Evolutionary conservation across 1,140 invertebrate genomes (phyloP).

Genomic region (Hycleus phaleratus): DNA sequence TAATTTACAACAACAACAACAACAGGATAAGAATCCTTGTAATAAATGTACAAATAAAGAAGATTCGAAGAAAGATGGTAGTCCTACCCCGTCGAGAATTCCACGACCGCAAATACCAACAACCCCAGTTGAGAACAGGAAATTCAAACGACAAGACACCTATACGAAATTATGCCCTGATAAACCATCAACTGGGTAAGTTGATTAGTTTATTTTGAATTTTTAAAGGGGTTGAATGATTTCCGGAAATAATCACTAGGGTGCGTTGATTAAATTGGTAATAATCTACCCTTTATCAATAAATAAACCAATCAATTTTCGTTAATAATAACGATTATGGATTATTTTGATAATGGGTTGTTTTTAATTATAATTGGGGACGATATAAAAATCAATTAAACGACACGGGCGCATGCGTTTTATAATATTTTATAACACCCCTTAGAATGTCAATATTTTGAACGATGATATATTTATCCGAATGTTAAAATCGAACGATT

Average conservation of each 20-base stretch:
- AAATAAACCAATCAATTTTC: too few species aligned
- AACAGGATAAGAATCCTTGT: constrained; percentile 6
- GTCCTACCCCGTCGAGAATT: constrained; percentile 37
- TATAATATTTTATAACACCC: too few species aligned
- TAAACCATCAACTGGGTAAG: not conserved
- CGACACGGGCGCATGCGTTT: too few species aligned
- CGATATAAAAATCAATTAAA: too few species aligned
- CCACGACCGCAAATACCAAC: constrained; percentile 41
- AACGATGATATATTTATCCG: constrained; percentile 1
- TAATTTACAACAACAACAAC: not conserved
- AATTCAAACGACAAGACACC: constrained; percentile 45
- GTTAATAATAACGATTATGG: too few species aligned
- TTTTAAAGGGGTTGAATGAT: not conserved
- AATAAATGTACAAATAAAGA: constrained; percentile 20
- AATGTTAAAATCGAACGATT: constrained; percentile 33
- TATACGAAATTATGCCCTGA: constrained; percentile 37
- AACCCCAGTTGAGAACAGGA: constrained; percentile 41
- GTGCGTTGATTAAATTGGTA: not conserved
- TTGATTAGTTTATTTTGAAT: constrained; percentile 11
- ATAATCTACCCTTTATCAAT: too few species aligned
- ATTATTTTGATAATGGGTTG: too few species aligned
- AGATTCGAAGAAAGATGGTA: constrained; percentile 34
- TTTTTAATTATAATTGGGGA: too few species aligned
- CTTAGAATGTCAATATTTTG: too few species aligned
- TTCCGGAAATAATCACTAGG: constrained; percentile 22